Percentiles rank a stretch among this genome's conserved stretches.
Evolutionary conservation across 2,113 vertebrate genomes (phyloP).

Genomic region (Poicephalus gulielmi): DNA sequence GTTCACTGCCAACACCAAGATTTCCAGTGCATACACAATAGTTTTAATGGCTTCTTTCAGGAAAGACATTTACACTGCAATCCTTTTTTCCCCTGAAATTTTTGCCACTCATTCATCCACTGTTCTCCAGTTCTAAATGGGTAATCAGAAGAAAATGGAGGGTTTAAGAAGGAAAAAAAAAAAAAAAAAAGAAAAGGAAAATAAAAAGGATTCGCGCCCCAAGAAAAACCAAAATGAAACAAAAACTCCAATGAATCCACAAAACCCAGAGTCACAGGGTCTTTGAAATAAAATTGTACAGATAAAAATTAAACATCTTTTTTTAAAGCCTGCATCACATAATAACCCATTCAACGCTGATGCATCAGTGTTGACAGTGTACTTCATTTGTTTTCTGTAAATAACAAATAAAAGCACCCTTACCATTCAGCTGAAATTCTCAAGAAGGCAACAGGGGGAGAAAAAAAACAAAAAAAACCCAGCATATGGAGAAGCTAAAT

Average conservation of each 20-base stretch:
- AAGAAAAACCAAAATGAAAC: neutral
- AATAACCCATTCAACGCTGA: neutral
- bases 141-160: neutral
- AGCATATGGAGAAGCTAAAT: slow-evolving; percentile 42
- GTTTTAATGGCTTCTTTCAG: neutral
- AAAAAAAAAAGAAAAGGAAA: too few species aligned
- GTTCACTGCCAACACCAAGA: neutral
- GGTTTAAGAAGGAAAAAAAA: neutral
- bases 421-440: neutral
- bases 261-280: neutral
- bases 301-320: neutral
- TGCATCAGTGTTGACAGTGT: neutral
- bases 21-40: neutral
- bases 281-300: neutral
- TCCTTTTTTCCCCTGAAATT: neutral
- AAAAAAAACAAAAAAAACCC: neutral
- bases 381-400: neutral
- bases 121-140: neutral
- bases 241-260: neutral
- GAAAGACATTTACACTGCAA: neutral
- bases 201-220: neutral
- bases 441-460: neutral
- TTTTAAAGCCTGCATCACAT: neutral
- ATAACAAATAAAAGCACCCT: neutral
- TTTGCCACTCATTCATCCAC: neutral